A percentile compares a stretch with the other conserved stretches of the same genome.
Evolutionary conservation across 2,113 vertebrate genomes (phyloP).

Genomic region (Thunnus maccoyii): DNA sequence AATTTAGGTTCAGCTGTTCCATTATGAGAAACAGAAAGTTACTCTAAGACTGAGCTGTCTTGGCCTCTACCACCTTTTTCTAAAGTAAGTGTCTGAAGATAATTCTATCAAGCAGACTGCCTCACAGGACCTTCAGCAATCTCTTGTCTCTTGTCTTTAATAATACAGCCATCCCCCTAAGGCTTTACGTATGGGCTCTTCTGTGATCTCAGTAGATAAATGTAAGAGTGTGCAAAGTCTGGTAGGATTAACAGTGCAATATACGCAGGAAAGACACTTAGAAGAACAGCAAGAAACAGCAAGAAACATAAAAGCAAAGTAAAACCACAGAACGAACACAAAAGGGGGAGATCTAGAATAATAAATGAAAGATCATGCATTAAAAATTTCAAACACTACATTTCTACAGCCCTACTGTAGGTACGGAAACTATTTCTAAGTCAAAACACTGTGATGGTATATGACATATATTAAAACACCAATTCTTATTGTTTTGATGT

Average conservation of each 20-base stretch:
- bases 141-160: constrained; percentile 41
- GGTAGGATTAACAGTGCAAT: constrained; percentile 32
- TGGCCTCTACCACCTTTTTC: constrained; percentile 21
- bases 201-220: constrained; percentile 47
- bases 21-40: constrained; percentile 13
- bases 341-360: constrained; percentile 10
- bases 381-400: constrained; percentile 33
- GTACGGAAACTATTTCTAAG: neutral
- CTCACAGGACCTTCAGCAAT: constrained; percentile 30
- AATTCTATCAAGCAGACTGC: constrained; percentile 45
- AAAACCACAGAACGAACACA: constrained; percentile 10
- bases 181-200: constrained; percentile 13
- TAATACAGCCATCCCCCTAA: constrained; percentile 49
- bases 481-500: neutral
- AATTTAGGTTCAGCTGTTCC: constrained; percentile 1
- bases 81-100: constrained; percentile 46
- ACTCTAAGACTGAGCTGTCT: constrained; percentile 23
- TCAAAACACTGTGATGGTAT: neutral
- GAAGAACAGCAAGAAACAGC: constrained; percentile 11
- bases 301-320: constrained; percentile 14
- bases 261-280: neutral
- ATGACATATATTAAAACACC: constrained; percentile 3
- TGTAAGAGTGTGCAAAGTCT: constrained; percentile 27
- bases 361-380: constrained; percentile 22
- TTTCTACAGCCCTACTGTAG: neutral